Evolutionary conservation across 2,797 vertebrate genomes (phyloP).

Genomic region (Cercopithecus petaurista): DNA sequence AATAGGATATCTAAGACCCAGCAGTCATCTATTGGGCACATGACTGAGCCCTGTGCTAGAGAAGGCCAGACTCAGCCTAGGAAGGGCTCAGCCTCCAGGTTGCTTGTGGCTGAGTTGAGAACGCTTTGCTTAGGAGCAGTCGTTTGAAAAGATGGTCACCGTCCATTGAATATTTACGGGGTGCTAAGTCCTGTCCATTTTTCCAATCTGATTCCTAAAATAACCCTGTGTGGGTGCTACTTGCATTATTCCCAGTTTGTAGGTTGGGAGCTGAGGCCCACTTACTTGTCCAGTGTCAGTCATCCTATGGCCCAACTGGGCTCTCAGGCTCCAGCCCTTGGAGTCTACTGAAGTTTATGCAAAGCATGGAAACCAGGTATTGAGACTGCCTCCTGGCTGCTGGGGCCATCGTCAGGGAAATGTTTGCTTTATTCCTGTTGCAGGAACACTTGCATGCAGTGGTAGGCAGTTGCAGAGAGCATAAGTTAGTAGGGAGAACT

Average conservation of each 20-base stretch:
- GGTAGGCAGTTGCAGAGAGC: not conserved
- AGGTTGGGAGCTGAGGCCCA: too few relatives aligned
- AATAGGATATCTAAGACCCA: too few relatives aligned
- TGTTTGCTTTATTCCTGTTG: not conserved
- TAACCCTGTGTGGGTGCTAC: not conserved
- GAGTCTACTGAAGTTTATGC: not conserved
- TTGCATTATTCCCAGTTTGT: too few relatives aligned
- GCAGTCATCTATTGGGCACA: fast-evolving
- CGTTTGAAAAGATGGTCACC: not conserved
- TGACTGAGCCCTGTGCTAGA: not conserved
- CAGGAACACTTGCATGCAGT: too few relatives aligned
- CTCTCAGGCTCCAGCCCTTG: not conserved
- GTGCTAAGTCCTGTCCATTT: not conserved
- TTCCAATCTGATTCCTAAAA: too few relatives aligned
- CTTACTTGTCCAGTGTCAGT: not conserved
- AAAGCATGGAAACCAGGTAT: not conserved
- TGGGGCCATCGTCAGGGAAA: not conserved
- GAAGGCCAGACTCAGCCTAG: too few relatives aligned
- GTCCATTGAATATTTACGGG: not conserved
- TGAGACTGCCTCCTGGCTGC: not conserved
- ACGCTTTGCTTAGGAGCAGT: not conserved
- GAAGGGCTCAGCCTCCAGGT: not conserved
- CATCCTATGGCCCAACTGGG: not conserved
- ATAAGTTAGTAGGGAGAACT: not conserved
- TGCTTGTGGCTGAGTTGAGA: not conserved